Evolutionary conservation across 64 coral and sea anemone species (phyloP), one percentile per base, ranked within the genome.

Genomic region (Pocillopora damicornis): DNA sequence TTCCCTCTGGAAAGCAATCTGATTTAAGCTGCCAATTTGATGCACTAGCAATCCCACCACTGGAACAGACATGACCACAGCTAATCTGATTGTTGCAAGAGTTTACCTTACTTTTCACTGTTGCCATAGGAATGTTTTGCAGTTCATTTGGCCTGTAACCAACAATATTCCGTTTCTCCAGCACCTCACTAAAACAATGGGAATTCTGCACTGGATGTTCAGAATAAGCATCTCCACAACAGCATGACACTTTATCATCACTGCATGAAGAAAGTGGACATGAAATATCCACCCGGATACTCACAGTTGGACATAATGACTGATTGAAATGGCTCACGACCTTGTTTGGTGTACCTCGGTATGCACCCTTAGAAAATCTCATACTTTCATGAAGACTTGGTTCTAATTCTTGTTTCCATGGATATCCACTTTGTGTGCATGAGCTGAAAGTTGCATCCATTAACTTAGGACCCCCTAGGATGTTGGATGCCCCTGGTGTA

Each of bases 251-350:
- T 15, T 69, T 51, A 13, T 73, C 72, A 65, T 35, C 38, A 9
- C 62, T 42, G 11, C 81, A 85, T 14, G 81, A 38, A 45, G 63
- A 72, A 37, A 72, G 37, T 72, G 81, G 81, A 22, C 81, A 85
- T 58, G 81, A 85, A 57, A 85, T 85, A 30, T 85, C 81, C 10
- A 85, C 81, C 22, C 81, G 81, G 65, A 85, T 85, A 22, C 81
- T 85, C 10, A 85, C 64, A 58, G 81, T 85, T 58, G 81, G 81
- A 15, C 81, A 73, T 2, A 73, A 13, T 26, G 67, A 65, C 34
- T 85, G 81, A 17, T 15, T 5, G 57, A 11, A 85, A 25, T 11
- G 81, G 58, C 30, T 73, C 2, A 85, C 37, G 26, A 30, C 81
- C 37, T 65, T 42, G 64, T 26, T 73, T 73, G 22, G 65, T 68